Percentiles rank a stretch among this genome's conserved stretches.
These are phyloP conservation scores for Drosophila yakuba DNA, from an alignment of 1,140 invertebrate species.

Conservation along the genomic window DNA sequence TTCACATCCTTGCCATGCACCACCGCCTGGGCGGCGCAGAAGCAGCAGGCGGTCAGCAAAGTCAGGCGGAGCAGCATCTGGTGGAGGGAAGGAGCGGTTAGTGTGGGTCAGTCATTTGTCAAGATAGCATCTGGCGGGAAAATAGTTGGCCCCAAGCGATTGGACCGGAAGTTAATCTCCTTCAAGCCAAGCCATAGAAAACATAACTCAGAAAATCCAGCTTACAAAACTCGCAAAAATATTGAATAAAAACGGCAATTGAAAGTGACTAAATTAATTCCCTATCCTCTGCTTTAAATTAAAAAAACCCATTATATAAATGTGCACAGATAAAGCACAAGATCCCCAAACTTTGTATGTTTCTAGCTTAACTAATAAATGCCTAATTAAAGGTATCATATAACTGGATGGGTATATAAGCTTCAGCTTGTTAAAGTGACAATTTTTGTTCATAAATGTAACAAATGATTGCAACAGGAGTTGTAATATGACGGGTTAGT, in stretches of 20 bases:
- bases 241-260: neutral
- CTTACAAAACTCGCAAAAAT: neutral
- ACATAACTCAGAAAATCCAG: neutral
- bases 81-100: neutral
- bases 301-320: too few relatives aligned
- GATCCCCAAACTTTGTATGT: too few relatives aligned
- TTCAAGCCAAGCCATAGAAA: neutral
- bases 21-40: constrained; percentile 59
- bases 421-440: neutral
- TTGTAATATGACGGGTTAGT: neutral
- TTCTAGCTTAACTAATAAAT: too few relatives aligned
- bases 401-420: neutral
- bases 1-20: constrained; percentile 62
- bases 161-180: neutral
- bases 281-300: too few relatives aligned
- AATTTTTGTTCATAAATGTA: neutral
- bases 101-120: constrained; percentile 11
- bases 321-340: too few relatives aligned
- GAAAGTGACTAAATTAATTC: neutral
- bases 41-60: constrained; percentile 42
- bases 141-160: constrained; percentile 1
- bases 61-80: constrained; percentile 60
- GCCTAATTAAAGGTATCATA: too few relatives aligned
- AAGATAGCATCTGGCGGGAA: neutral
- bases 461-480: constrained; percentile 5